Base-by-base conservation (phyloP, 2,888 invertebrate species). In the Eupithecia tripunctaria region DNA sequence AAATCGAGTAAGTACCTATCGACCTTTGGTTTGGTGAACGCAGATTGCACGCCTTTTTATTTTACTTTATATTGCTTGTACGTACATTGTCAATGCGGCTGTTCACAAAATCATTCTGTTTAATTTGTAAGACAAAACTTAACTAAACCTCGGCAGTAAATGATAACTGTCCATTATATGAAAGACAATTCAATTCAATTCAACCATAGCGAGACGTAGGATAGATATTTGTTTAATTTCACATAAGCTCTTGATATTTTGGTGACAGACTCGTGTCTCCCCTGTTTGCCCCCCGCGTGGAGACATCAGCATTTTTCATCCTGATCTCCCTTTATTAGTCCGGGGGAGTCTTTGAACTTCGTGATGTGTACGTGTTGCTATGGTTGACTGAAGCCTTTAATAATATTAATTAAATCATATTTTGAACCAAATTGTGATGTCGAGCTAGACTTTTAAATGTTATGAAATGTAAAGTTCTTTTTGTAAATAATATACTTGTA, bases 401-500 rank as follows among this genome's bases (percentile, higher is more conserved):
- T 18, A 51, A 51, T 21, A n/a, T n/a, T 51, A 25, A 56, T 25
- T 56, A 8, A 21, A 56, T 56, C 21, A 56, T 71, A 62, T 68
- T 70, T 68, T 67, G 60, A 21, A 75, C 43, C 5, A 63, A 29
- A 73, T 74, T 77, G 77, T 78, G 75, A 76, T 78, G 68, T 78
- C 76, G 29, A 25, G 2, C n/a, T 68, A 71, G 62, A 71, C 41
- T 73, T 70, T 38, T 69, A 69, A 80, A 71, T 76, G 77, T 78
- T 76, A 76, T 67, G 70, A 64, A 73, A 68, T 76, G 73, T 77
- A 74, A 78, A 32, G 62, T 78, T 77, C 76, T 82, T 82, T 80
- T 79, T 83, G 82, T 83, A 84, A 81, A 82, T 83, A 81, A 76
- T 76, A 82, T 74, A 76, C 64, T 79, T 89, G 85, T 88, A 87